Percentiles rank a stretch among this genome's conserved stretches.
Evolutionary conservation across 2,113 vertebrate genomes (phyloP).

Genomic region (Apodemus speciosus): DNA sequence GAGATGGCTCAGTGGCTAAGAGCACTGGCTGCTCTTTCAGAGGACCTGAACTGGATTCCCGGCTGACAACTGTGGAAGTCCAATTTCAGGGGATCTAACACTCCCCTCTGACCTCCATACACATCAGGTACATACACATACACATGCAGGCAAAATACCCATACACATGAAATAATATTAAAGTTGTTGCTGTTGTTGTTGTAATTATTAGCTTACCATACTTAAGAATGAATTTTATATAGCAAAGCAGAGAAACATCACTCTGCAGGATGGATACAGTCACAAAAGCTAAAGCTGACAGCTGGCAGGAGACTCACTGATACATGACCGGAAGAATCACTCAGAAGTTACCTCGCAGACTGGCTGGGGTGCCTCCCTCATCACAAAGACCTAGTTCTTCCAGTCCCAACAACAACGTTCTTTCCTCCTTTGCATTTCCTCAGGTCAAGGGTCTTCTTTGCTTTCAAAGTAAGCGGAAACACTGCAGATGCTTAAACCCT

Average conservation of each 20-base stretch:
- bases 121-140: not conserved
- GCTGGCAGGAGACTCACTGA: not conserved
- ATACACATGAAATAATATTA: not conserved
- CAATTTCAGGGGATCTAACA: not conserved
- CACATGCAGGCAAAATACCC: not conserved
- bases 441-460: not conserved
- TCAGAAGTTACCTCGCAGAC: not conserved
- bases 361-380: not conserved
- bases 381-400: not conserved
- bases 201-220: conserved; percentile 1
- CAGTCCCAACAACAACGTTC: not conserved
- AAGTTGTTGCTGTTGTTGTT: not conserved
- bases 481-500: not conserved
- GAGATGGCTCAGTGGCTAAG: not conserved
- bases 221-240: conserved; percentile 28
- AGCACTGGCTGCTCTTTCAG: not conserved
- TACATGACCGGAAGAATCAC: not conserved
- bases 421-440: not conserved
- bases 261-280: not conserved
- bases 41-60: not conserved
- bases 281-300: not conserved
- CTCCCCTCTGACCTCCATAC: not conserved
- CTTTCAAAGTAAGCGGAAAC: not conserved
- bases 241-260: conserved; percentile 34
- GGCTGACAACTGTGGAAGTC: not conserved